A percentile compares a stretch with the other conserved stretches of the same genome.
Conservation (phyloP, 2,113 vertebrate species). For the Podarcis raffonei region DNA sequence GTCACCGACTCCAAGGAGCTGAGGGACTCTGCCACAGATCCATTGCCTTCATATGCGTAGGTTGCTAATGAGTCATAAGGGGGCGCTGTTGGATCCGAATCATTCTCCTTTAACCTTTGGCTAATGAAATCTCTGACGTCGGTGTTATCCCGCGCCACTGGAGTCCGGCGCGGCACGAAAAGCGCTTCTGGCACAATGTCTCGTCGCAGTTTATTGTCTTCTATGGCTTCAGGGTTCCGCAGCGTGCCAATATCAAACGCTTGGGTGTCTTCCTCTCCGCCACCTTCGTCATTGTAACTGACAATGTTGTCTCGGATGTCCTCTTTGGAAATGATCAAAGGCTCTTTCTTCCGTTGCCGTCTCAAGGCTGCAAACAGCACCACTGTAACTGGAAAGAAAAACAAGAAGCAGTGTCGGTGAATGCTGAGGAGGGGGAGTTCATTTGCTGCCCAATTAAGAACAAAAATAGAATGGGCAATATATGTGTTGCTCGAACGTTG, state of each 20-base stretch:
- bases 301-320: constrained; percentile 97
- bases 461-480: constrained; percentile 14
- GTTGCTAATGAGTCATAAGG: constrained; percentile 97
- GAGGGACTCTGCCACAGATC: constrained; percentile 90
- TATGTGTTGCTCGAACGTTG: rapidly evolving
- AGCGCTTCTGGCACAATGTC: constrained; percentile 92
- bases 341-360: constrained; percentile 93
- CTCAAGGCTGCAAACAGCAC: constrained; percentile 92
- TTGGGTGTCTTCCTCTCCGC: constrained; percentile 97
- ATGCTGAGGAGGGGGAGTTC: constrained; percentile 49
- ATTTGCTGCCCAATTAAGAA: constrained; percentile 50
- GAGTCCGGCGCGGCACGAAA: constrained; percentile 83
- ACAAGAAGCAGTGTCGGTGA: constrained; percentile 37
- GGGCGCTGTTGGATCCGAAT: constrained; percentile 89
- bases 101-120: constrained; percentile 94
- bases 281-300: constrained; percentile 96
- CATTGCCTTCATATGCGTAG: constrained; percentile 93
- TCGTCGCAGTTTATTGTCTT: constrained; percentile 89
- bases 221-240: constrained; percentile 92
- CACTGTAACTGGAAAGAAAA: constrained; percentile 85
- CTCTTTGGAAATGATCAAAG: constrained; percentile 97
- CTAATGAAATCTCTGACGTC: constrained; percentile 96
- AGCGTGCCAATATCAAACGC: constrained; percentile 95
- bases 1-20: constrained; percentile 93
- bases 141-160: constrained; percentile 80